phyloP scores from a whole-genome alignment of 2,113 vertebrate species.

The Spea multiplicata region DNA sequence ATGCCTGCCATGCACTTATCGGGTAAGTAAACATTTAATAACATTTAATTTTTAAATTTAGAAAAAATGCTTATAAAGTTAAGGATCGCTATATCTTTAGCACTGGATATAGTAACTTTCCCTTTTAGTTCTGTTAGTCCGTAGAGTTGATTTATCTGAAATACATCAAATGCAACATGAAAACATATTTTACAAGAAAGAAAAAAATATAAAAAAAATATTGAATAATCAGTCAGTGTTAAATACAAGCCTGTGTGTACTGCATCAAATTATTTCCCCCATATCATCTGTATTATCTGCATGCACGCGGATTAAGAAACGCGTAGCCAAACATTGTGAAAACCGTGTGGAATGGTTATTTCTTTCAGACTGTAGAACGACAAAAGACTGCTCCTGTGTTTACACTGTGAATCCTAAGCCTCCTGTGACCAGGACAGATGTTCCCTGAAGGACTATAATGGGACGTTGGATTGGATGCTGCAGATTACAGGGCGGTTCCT shows the following conservation, averaged over 20 bases:
- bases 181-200: neutral
- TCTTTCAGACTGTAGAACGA: neutral
- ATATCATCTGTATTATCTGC: neutral
- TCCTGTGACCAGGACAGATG: conserved; percentile 27
- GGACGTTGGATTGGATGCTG: conserved; percentile 27
- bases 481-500: conserved; percentile 25
- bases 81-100: neutral
- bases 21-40: no score
- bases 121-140: neutral
- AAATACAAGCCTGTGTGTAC: neutral
- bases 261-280: neutral
- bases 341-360: neutral
- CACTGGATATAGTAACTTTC: neutral
- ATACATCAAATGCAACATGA: neutral
- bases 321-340: neutral
- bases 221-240: neutral
- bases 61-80: no score
- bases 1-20: no score
- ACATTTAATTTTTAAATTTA: no score
- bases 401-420: conserved; percentile 14
- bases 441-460: conserved; percentile 27
- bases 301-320: neutral
- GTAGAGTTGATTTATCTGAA: neutral
- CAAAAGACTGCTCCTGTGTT: conserved; percentile 4
- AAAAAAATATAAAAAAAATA: neutral